Percentiles rank a stretch among this genome's conserved stretches.
phyloP scores from a whole-genome alignment of 2,888 invertebrate species.

The Nowickia ferox region DNA sequence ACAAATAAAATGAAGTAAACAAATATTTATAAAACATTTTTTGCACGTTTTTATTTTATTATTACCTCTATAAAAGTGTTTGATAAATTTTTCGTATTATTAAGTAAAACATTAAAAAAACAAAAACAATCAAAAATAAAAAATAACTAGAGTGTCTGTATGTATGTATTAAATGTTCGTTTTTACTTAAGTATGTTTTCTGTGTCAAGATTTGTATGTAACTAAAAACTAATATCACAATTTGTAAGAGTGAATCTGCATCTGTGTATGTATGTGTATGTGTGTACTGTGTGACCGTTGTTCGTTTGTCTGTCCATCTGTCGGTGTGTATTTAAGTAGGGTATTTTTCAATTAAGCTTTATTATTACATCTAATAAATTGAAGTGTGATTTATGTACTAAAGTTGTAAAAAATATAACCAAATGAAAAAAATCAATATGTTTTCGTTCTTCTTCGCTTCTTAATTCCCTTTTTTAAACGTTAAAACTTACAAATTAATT shows the following conservation, averaged over 20 bases:
- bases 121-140: conserved; percentile 29
- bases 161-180: conserved; percentile 22
- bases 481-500: conserved; percentile 40
- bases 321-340: conserved; percentile 38
- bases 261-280: conserved; percentile 30
- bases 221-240: conserved; percentile 83
- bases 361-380: conserved; percentile 73
- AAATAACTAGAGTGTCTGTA: conserved; percentile 21
- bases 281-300: not conserved
- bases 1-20: not conserved
- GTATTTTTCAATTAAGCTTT: conserved; percentile 63
- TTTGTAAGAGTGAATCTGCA: conserved; percentile 74
- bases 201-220: conserved; percentile 70
- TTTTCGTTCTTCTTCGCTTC: conserved; percentile 8
- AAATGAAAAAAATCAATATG: conserved; percentile 27
- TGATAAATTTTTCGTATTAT: conserved; percentile 29
- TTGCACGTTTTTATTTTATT: conserved; percentile 31
- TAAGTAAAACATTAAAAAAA: not conserved
- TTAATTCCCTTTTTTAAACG: conserved; percentile 25
- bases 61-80: conserved; percentile 35
- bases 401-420: conserved; percentile 29
- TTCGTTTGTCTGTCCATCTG: conserved; percentile 10
- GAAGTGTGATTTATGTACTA: conserved; percentile 5
- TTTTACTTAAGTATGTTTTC: conserved; percentile 19
- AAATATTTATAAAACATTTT: conserved; percentile 15